Evolutionary conservation across 2,888 invertebrate species (phyloP).

Genomic region (Acronicta leporina): DNA sequence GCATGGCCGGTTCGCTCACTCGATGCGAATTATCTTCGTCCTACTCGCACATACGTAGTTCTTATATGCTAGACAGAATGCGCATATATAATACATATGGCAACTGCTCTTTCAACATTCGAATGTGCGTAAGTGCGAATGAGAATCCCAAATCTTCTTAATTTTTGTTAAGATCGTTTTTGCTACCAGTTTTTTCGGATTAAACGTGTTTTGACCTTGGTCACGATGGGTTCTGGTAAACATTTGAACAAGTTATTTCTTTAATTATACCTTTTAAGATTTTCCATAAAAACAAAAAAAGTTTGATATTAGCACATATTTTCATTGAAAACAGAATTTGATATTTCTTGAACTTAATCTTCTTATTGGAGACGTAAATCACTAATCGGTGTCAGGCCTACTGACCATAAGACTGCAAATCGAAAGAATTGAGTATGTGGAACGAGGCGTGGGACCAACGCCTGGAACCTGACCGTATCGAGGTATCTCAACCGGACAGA

Average conservation of each 20-base stretch:
- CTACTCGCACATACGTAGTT: conserved; percentile 71
- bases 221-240: conserved; percentile 55
- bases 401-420: conserved; percentile 68
- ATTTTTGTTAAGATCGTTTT: conserved; percentile 77
- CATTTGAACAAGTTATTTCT: conserved; percentile 44
- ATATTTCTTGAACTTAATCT: conserved; percentile 32
- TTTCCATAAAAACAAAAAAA: conserved; percentile 20
- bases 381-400: conserved; percentile 62
- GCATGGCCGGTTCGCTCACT: conserved; percentile 87
- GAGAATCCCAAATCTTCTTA: conserved; percentile 85
- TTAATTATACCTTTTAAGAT: conserved; percentile 21
- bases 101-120: conserved; percentile 80
- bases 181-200: conserved; percentile 64
- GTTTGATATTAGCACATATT: conserved; percentile 16
- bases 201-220: conserved; percentile 65
- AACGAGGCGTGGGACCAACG: conserved; percentile 81
- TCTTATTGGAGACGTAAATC: conserved; percentile 43
- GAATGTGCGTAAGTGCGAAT: conserved; percentile 85
- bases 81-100: conserved; percentile 71
- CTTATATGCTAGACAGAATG: conserved; percentile 68
- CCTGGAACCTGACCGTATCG: conserved; percentile 85
- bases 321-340: conserved; percentile 9
- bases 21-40: conserved; percentile 83
- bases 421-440: conserved; percentile 76
- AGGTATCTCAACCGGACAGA: conserved; percentile 87